A percentile compares a stretch with the other conserved stretches of the same genome.
Conservation (phyloP, 1,140 invertebrate species). For the Anadara kagoshimensis region DNA sequence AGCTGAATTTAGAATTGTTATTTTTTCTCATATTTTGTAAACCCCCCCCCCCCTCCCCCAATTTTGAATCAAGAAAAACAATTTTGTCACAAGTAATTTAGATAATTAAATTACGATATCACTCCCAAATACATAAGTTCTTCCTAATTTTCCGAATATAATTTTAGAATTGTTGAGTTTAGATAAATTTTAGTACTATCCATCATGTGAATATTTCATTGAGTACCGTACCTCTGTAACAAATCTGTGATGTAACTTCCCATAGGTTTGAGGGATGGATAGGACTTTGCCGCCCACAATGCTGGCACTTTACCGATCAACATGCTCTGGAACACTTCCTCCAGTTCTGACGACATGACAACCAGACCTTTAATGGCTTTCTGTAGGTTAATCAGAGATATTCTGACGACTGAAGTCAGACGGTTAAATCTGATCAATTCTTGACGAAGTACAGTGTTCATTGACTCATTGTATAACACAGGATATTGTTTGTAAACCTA, state of each 20-base stretch:
- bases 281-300: constrained; percentile 82
- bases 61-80: too few species aligned
- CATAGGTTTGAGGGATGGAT: constrained; percentile 73
- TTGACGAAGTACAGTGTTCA: constrained; percentile 74
- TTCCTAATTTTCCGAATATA: too few species aligned
- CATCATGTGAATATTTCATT: too few species aligned
- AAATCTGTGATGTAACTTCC: constrained; percentile 73
- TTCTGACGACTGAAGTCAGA: constrained; percentile 67
- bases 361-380: constrained; percentile 74
- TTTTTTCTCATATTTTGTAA: too few species aligned
- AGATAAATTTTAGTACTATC: too few species aligned
- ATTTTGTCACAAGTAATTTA: too few species aligned
- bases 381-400: constrained; percentile 67
- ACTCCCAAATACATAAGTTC: too few species aligned
- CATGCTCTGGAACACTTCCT: constrained; percentile 74
- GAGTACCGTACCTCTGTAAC: constrained; percentile 67
- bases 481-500: constrained; percentile 73
- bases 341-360: constrained; percentile 73
- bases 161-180: too few species aligned
- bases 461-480: constrained; percentile 72
- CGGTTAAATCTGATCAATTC: constrained; percentile 73
- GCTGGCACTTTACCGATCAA: constrained; percentile 76
- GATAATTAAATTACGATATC: too few species aligned
- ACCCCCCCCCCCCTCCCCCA: too few species aligned
- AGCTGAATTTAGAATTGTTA: too few species aligned